Percentiles rank a stretch among this genome's conserved stretches.
Evolutionary conservation across 2,113 vertebrate species (phyloP).

Genomic region (Salvator merianae): DNA sequence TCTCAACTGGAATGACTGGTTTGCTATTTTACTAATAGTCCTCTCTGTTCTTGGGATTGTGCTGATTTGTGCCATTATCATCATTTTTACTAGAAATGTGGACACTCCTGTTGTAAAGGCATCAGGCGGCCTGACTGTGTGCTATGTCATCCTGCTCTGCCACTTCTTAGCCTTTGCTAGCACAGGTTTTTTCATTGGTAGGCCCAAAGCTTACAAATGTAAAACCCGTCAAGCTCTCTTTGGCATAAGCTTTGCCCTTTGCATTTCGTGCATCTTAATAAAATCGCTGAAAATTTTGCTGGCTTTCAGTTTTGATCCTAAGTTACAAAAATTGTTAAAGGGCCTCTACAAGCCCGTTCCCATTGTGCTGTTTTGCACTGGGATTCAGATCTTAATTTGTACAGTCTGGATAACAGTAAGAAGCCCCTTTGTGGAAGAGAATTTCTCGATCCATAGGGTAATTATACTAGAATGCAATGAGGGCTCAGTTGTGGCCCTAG

Average conservation of each 20-base stretch:
- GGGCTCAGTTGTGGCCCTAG: conserved; percentile 81
- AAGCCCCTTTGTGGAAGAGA: conserved; percentile 71
- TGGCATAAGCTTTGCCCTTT: conserved; percentile 86
- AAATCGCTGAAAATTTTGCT: conserved; percentile 90
- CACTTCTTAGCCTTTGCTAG: conserved; percentile 83
- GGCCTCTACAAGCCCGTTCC: conserved; percentile 76
- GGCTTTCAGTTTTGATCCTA: conserved; percentile 87
- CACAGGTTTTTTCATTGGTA: conserved; percentile 81
- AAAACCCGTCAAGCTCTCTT: conserved; percentile 84
- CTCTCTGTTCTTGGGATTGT: conserved; percentile 77
- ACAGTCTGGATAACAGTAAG: conserved; percentile 80
- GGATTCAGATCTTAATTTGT: conserved; percentile 78
- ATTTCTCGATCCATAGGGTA: conserved; percentile 58
- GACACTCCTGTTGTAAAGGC: conserved; percentile 85
- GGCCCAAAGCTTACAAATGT: conserved; percentile 78
- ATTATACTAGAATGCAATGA: conserved; percentile 83
- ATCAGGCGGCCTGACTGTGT: conserved; percentile 78
- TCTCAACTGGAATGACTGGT: conserved; percentile 81
- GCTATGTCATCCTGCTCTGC: conserved; percentile 85
- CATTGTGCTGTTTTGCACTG: conserved; percentile 74
- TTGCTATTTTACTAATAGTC: conserved; percentile 80
- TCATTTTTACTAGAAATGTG: conserved; percentile 82
- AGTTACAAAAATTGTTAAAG: conserved; percentile 75
- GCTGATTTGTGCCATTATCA: conserved; percentile 73
- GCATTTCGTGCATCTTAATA: conserved; percentile 87